These are phyloP conservation scores for Cossypha dichroa DNA, from an alignment of 2,797 vertebrate genomes.

Conservation along the genomic window DNA sequence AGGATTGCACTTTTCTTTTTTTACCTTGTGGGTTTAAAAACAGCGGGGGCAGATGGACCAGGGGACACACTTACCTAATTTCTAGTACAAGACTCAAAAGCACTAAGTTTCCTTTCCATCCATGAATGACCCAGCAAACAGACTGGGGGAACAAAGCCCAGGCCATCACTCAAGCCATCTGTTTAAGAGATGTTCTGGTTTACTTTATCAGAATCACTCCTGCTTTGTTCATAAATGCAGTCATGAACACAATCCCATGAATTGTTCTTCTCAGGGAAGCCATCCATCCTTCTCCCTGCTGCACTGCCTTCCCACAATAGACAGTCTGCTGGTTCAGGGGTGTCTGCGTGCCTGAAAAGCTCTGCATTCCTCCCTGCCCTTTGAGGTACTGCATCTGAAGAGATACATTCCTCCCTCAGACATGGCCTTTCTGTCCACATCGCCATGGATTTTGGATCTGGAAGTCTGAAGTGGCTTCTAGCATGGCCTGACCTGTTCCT, in stretches of 20 bases:
- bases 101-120: background rate
- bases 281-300: background rate
- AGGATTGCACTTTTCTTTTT: background rate
- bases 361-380: background rate
- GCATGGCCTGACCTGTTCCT: background rate
- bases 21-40: background rate
- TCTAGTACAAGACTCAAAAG: background rate
- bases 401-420: background rate
- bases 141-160: background rate
- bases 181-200: background rate
- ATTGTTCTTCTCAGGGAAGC: background rate
- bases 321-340: background rate
- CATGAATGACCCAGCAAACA: background rate
- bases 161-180: background rate
- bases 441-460: background rate
- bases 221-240: background rate
- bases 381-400: background rate
- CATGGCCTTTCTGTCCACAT: background rate
- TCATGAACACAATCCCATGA: background rate
- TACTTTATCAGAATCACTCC: background rate
- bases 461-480: background rate
- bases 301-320: background rate
- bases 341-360: background rate
- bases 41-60: background rate
- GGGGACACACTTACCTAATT: background rate